Evolutionary conservation across 2,113 vertebrate species (phyloP), one percentile per base, ranked within the genome.

Genomic region (Noctilio leporinus): DNA sequence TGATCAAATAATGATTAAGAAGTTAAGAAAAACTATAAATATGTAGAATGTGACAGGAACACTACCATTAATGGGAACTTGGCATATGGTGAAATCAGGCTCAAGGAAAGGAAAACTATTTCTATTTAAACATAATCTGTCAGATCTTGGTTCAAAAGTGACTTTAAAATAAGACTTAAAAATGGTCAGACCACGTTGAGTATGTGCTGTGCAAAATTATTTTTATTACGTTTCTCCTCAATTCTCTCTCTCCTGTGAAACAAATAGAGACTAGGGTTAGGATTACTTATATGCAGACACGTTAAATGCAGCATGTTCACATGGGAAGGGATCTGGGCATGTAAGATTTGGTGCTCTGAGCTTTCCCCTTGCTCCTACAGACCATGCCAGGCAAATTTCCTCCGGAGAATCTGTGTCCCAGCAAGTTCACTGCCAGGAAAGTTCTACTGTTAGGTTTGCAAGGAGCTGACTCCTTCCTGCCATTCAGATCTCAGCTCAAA

Each of bases 401-500:
- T 78, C 69, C 28, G 51, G 20, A 47, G 80, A 40, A 3, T n/a
- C 49, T 89, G 73, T 78, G 43, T 38, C 57, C 49, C 45, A 9
- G 28, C 67, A 47, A 38, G n/a, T 35, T 80, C 82, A 40, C 69
- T 47, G 57, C 30, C 70, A 86, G 90, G 59, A 93, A 78, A 73
- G 49, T 76, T n/a, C 82, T 76, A 86, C 49, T 78, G 64, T 51
- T 26, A 51, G 47, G 26, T 78, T 67, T 82, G 78, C 69, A 20
- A 0, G 14, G 57, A n/a, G 35, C 76, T 69, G 67, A 22, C 49
- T 82, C 64, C 64, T 86, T 96, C 96, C 92, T 96, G 90, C 92
- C 85, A 73, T 90, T 96, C 65, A 92, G 59, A 26, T 82, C 81
- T 87, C 43, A 67, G 90, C 81, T 67, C 78, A 70, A 93, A 92